Conservation (phyloP, 2,113 vertebrate species). For the Astur gentilis region DNA sequence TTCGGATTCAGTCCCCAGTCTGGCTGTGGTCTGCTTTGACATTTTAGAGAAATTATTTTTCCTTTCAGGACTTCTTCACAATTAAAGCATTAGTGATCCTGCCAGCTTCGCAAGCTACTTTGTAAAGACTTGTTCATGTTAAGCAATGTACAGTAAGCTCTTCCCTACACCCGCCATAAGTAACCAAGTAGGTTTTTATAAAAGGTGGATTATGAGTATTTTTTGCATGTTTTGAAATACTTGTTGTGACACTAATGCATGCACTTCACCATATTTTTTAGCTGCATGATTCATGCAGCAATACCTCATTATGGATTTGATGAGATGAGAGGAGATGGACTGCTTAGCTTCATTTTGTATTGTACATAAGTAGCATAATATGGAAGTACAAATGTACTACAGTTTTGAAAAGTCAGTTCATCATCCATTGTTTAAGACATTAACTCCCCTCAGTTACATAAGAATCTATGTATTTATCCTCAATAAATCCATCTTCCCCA, state of each 20-base stretch:
- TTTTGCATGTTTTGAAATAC: not conserved
- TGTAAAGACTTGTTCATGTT: not conserved
- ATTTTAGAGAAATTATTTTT: not conserved
- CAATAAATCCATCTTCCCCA: slow-evolving; percentile 86
- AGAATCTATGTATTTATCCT: slow-evolving; percentile 85
- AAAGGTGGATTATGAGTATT: not conserved
- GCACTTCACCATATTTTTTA: not conserved
- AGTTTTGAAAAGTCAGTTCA: not conserved
- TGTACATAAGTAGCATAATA: not conserved
- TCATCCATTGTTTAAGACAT: not conserved
- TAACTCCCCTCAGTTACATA: slow-evolving; percentile 51
- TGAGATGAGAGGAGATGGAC: not conserved
- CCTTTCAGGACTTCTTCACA: not conserved
- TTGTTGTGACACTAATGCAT: not conserved
- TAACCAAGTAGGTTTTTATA: not conserved
- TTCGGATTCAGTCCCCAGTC: not conserved
- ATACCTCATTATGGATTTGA: not conserved
- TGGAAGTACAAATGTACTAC: not conserved
- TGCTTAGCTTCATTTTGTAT: not conserved
- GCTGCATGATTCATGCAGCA: not conserved
- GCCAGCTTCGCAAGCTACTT: not conserved
- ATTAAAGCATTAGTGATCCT: not conserved
- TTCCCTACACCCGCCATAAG: not conserved
- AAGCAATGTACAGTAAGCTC: not conserved
- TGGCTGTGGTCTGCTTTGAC: not conserved